Evolutionary conservation across 2,888 invertebrate genomes (phyloP).

Genomic region (Helobdella robusta): DNA sequence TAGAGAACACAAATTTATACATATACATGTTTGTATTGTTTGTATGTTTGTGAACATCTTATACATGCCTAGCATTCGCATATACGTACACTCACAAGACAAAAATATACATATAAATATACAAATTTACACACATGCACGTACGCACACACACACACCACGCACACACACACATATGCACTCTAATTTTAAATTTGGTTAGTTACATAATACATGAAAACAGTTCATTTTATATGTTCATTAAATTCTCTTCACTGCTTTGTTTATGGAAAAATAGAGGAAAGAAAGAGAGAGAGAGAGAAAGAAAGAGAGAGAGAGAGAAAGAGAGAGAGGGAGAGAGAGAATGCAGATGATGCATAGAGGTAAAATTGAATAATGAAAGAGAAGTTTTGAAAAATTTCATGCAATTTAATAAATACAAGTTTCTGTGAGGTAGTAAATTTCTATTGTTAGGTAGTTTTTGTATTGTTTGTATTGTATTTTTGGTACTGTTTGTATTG

Average conservation of each 20-base stretch:
- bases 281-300: conserved; percentile 4
- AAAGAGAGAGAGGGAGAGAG: neutral
- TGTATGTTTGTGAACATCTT: no score
- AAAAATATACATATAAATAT: neutral
- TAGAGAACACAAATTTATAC: no score
- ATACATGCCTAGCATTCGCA: no score
- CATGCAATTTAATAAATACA: no score
- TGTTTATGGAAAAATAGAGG: no score
- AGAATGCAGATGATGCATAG: neutral
- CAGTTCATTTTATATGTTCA: no score
- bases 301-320: conserved; percentile 6
- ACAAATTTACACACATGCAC: neutral
- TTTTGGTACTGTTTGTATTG: no score
- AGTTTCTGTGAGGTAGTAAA: neutral
- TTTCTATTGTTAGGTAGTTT: no score
- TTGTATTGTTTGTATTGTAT: no score
- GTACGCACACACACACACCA: neutral
- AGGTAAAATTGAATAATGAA: neutral
- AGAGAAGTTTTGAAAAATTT: no score
- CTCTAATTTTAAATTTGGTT: neutral
- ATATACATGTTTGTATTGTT: no score
- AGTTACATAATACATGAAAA: neutral
- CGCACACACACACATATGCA: neutral
- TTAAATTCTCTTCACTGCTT: no score
- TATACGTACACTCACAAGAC: neutral